A percentile compares a stretch with the other conserved stretches of the same genome.
phyloP scores from a whole-genome alignment of 2,797 vertebrate species.

The Muscicapa comitata region DNA sequence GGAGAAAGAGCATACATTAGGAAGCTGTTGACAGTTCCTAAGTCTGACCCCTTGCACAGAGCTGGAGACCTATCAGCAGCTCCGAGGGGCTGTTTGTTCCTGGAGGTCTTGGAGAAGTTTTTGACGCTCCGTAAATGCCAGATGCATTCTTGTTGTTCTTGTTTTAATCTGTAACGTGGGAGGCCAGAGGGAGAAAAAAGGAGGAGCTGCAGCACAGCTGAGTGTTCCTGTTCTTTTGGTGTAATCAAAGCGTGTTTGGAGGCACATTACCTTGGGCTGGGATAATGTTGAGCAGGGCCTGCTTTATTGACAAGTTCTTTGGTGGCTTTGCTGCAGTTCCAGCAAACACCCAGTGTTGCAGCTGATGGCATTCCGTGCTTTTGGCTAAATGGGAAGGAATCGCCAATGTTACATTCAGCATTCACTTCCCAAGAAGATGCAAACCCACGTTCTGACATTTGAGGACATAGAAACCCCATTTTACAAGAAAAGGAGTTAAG shows the following conservation, averaged over 20 bases:
- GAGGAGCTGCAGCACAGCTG: neutral
- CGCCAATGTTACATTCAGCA: neutral
- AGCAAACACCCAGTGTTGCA: neutral
- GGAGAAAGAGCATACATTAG: conserved; percentile 66
- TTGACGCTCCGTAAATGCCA: conserved; percentile 67
- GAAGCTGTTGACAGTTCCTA: conserved; percentile 75
- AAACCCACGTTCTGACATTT: neutral
- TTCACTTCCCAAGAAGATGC: neutral
- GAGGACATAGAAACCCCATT: neutral
- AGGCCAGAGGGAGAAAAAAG: neutral
- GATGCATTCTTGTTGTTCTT: conserved; percentile 46
- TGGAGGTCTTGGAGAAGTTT: conserved; percentile 61
- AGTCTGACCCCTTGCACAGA: conserved; percentile 64
- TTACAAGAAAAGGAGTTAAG: neutral
- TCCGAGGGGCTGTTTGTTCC: conserved; percentile 66
- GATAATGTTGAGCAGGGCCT: neutral
- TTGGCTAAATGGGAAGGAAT: neutral
- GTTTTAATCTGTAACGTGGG: conserved; percentile 64
- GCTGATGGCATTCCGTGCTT: neutral
- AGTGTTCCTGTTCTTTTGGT: neutral
- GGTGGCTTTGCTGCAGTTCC: neutral
- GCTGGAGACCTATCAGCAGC: conserved; percentile 69
- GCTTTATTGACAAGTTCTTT: neutral
- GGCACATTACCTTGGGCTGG: neutral
- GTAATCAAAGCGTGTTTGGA: neutral